These are phyloP conservation scores for Oscheius sp. DNA, from an alignment of 2,888 invertebrate genomes.

Conservation along the genomic window DNA sequence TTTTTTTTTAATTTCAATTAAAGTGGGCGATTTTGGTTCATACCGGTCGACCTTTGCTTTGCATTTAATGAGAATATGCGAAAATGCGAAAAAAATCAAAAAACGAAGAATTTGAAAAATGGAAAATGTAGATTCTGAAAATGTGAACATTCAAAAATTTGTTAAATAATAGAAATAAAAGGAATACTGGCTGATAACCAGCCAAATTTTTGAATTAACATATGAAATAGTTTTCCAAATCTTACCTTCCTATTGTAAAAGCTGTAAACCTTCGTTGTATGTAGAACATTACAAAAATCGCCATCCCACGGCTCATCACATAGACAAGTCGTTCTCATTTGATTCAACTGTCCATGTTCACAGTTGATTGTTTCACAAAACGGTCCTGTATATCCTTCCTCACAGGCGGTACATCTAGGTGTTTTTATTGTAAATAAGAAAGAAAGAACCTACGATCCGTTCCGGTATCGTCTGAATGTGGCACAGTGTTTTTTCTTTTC, in stretches of 20 bases:
- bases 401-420: conserved; percentile 38
- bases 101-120: no score
- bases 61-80: no score
- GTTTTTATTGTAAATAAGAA: not conserved
- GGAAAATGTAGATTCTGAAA: no score
- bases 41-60: no score
- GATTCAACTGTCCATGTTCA: conserved; percentile 49
- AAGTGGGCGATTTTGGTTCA: no score
- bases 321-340: conserved; percentile 37
- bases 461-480: conserved; percentile 44
- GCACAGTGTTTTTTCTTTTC: conserved; percentile 58
- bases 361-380: conserved; percentile 60
- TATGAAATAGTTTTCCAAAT: no score
- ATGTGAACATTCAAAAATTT: no score
- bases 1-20: no score
- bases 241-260: conserved; percentile 49
- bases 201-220: no score
- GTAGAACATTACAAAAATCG: conserved; percentile 43
- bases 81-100: no score
- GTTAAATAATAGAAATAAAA: no score
- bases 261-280: conserved; percentile 42
- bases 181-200: no score
- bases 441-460: conserved; percentile 50
- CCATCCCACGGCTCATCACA: conserved; percentile 50
- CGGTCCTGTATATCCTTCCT: conserved; percentile 53